A percentile compares a stretch with the other conserved stretches of the same genome.
phyloP scores from a whole-genome alignment of 2,113 vertebrate species.

The Epinephelus lanceolatus region DNA sequence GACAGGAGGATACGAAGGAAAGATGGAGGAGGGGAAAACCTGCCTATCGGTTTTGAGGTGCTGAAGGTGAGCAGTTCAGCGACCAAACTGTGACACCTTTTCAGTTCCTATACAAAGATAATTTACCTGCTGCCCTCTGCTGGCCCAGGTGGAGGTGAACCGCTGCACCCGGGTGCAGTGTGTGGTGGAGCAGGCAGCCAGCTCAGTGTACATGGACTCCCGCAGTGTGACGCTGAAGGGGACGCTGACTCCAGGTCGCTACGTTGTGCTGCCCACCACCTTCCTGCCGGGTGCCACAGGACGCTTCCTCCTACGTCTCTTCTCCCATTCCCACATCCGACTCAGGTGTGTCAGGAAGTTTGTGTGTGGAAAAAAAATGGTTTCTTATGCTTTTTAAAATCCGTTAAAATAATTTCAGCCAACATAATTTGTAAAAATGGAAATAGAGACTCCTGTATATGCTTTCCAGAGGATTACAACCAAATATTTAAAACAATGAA shows the following conservation, averaged over 20 bases:
- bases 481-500: background rate
- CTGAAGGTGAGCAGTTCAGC: conserved; percentile 78
- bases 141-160: conserved; percentile 86
- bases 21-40: conserved; percentile 85
- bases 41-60: conserved; percentile 88
- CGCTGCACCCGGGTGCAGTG: conserved; percentile 84
- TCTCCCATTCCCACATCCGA: conserved; percentile 77
- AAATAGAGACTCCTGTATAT: no score
- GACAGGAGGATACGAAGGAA: conserved; percentile 83
- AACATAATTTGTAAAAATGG: no score
- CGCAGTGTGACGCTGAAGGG: conserved; percentile 84
- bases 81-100: fast-evolving
- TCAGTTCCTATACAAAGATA: fast-evolving
- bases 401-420: no score
- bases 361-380: background rate
- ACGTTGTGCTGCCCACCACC: conserved; percentile 86
- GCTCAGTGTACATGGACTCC: conserved; percentile 88
- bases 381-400: background rate
- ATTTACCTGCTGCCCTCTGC: no score
- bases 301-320: conserved; percentile 84
- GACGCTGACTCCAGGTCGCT: conserved; percentile 78
- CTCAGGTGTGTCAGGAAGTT: conserved; percentile 74
- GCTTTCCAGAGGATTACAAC: background rate
- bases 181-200: conserved; percentile 82
- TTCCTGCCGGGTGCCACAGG: conserved; percentile 83